Conservation (phyloP, 2,888 invertebrate species). For the Heliconius ismenius region DNA sequence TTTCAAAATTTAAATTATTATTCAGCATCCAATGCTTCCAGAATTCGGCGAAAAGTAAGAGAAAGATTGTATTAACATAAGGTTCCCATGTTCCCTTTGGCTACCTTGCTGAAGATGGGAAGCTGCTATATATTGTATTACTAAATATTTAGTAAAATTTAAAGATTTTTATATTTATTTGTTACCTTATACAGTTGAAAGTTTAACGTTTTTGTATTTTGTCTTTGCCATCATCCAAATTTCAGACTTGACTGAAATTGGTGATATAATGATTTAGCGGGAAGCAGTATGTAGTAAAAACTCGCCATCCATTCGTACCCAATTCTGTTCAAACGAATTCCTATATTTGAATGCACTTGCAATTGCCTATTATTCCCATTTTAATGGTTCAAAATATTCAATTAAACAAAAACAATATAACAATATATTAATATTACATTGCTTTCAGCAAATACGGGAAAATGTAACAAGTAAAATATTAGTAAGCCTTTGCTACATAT, state of each 20-base stretch:
- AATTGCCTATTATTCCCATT: background rate
- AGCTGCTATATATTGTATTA: too few relatives aligned
- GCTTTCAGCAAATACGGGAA: constrained; percentile 15
- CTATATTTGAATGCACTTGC: background rate
- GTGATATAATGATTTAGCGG: background rate
- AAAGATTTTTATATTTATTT: too few relatives aligned
- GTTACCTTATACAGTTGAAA: too few relatives aligned
- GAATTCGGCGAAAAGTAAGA: too few relatives aligned
- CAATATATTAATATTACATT: background rate
- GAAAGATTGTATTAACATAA: too few relatives aligned
- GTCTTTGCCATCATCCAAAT: background rate
- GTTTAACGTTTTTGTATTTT: background rate
- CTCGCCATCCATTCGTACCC: background rate
- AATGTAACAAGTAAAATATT: constrained; percentile 28
- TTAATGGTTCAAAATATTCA: background rate
- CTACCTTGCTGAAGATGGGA: too few relatives aligned
- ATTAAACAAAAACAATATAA: background rate
- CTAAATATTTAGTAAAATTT: too few relatives aligned
- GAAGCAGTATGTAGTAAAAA: too few relatives aligned
- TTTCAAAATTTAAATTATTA: too few relatives aligned
- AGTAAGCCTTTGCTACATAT: constrained; percentile 33
- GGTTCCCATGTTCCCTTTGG: too few relatives aligned
- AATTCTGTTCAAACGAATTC: background rate
- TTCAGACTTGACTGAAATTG: background rate
- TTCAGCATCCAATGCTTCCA: too few relatives aligned